A percentile compares a stretch with the other conserved stretches of the same genome.
Conservation (phyloP, 2,888 invertebrate genomes). For the Diloba caeruleocephala region DNA sequence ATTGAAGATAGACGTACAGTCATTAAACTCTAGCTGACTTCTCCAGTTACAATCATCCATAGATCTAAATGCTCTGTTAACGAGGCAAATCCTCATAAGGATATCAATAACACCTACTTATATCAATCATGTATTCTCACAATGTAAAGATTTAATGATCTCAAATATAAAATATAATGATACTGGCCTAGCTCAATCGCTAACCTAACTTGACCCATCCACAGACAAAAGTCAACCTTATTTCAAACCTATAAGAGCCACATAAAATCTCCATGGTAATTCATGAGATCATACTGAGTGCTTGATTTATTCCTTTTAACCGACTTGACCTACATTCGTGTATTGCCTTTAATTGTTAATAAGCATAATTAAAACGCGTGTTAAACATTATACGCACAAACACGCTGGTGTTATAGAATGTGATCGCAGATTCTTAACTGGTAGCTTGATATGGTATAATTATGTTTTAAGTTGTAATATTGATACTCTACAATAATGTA, state of each 20-base stretch:
- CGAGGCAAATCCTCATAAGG: slow-evolving; percentile 47
- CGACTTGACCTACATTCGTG: slow-evolving; percentile 86
- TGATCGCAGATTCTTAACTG: slow-evolving; percentile 26
- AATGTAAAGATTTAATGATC: slow-evolving; percentile 79
- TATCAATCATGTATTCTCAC: slow-evolving; percentile 73
- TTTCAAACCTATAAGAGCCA: slow-evolving; percentile 54
- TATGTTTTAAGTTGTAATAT: slow-evolving; percentile 1
- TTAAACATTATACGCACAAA: slow-evolving; percentile 70
- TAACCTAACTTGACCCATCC: slow-evolving; percentile 46
- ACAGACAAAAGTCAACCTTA: slow-evolving; percentile 60
- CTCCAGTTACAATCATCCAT: slow-evolving; percentile 10
- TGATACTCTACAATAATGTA: slow-evolving; percentile 10
- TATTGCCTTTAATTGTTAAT: slow-evolving; percentile 88
- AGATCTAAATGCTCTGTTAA: slow-evolving; percentile 26
- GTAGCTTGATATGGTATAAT: slow-evolving; percentile 30
- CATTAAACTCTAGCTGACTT: slow-evolving; percentile 39
- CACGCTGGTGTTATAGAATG: slow-evolving; percentile 45
- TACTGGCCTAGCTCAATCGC: slow-evolving; percentile 70
- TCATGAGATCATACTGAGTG: slow-evolving; percentile 84
- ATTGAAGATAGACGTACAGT: slow-evolving; percentile 2
- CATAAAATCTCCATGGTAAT: slow-evolving; percentile 54
- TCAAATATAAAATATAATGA: slow-evolving; percentile 83
- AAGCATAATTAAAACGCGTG: slow-evolving; percentile 88
- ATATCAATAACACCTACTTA: slow-evolving; percentile 59
- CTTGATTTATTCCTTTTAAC: slow-evolving; percentile 87